Evolutionary conservation across 2,797 vertebrate species (phyloP), one percentile per base, ranked within the genome.

Genomic region (Euthynnus affinis): DNA sequence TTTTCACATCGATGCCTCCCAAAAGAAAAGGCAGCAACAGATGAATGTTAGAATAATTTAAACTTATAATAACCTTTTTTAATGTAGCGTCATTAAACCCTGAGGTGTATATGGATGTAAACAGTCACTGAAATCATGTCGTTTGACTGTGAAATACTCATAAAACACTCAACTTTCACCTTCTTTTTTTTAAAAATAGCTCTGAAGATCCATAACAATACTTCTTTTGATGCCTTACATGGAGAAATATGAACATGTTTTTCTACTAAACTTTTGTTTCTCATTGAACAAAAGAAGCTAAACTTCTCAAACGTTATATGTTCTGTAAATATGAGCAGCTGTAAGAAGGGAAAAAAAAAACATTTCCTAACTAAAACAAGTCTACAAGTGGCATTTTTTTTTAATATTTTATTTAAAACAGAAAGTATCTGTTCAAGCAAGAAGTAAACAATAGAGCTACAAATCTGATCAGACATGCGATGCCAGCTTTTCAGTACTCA

Each of bases 61-160:
- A 37, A 42, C 40, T 42, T 42, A 42, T 13, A 25, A 32, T 18
- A n/a, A 52, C 22, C 56, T n/a, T n/a, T n/a, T 57, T 29, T 12
- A 46, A 57, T 58, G 15, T 61, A 42, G 40, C 66, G 40, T 40
- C 49, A 27, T 29, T 56, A 15, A 59, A 74, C 34, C 25, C 27
- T 23, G n/a, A 49, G 18, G 51, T 53, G 22, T 17, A 8, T 14
- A 37, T 23, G 40, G 53, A 65, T 48, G 59, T 51, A 37, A 65
- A 44, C 32, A n/a, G n/a, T 0, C 14, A 6, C 42, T 44, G 42
- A 18, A 46, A 17, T 46, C 7, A 6, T 17, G 4, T 18, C 6
- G 9, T 60, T n/a, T n/a, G n/a, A n/a, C n/a, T n/a, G n/a, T n/a
- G n/a, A n/a, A 62, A 61, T 14, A 3, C 37, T 61, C 22, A 22